Percentiles rank a stretch among this genome's conserved stretches.
Conservation (phyloP, 2,797 vertebrate genomes). For the Chelon auratus region DNA sequence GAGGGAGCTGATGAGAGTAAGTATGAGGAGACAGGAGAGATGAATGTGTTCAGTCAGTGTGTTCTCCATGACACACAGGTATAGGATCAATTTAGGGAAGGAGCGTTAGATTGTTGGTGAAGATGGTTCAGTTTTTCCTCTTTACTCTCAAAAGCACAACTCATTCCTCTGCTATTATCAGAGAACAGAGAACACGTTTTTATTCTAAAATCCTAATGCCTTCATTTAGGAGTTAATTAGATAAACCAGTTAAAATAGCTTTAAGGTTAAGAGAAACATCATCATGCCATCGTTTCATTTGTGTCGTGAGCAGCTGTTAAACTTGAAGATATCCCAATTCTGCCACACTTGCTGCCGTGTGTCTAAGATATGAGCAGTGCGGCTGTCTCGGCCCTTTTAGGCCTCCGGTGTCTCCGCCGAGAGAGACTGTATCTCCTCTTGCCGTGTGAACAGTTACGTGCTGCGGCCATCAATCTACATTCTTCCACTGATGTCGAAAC, state of each 20-base stretch:
- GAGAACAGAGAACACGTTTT: no score
- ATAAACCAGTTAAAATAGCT: no score
- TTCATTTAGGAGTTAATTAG: no score
- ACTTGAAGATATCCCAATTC: neutral
- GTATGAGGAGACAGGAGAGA: constrained; percentile 10
- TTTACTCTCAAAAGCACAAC: neutral
- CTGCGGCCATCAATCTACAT: neutral
- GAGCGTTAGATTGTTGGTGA: neutral
- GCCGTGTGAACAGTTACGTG: neutral
- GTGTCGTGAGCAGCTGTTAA: neutral
- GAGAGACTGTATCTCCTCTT: neutral
- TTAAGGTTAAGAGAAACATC: no score
- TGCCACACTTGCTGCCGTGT: neutral
- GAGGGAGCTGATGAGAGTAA: constrained; percentile 34
- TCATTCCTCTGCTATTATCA: neutral
- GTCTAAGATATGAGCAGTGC: neutral
- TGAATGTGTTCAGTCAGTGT: neutral
- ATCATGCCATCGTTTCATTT: neutral
- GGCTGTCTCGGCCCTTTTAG: neutral
- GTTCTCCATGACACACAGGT: constrained; percentile 1
- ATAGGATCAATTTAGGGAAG: neutral
- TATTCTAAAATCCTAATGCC: no score
- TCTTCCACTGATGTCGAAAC: constrained; percentile 16
- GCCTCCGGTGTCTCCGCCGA: constrained; percentile 5
- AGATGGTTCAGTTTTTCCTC: neutral